A percentile compares a stretch with the other conserved stretches of the same genome.
These are phyloP conservation scores for Drosophila leontia DNA, from an alignment of 1,140 invertebrate genomes.

Conservation along the genomic window DNA sequence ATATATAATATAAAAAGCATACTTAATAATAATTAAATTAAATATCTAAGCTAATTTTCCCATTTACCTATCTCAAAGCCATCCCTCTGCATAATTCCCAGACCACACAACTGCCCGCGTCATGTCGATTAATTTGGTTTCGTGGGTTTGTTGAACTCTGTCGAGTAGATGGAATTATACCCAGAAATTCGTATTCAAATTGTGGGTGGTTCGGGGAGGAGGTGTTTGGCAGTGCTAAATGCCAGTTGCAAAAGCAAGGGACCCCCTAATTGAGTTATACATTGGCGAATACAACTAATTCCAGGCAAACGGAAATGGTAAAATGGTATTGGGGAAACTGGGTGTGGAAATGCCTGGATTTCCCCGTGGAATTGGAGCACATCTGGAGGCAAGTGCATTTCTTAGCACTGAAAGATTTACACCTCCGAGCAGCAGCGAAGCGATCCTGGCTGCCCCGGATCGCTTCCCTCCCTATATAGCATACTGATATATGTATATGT, in stretches of 20 bases:
- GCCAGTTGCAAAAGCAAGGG: neutral
- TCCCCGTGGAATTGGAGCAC: conserved; percentile 42
- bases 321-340: conserved; percentile 19
- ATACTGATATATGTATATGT: conserved; percentile 5
- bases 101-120: neutral
- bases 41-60: neutral
- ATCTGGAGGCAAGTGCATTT: conserved; percentile 55
- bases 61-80: neutral
- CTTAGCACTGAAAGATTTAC: conserved; percentile 69
- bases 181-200: conserved; percentile 12
- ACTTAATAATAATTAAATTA: neutral
- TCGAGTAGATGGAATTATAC: conserved; percentile 6
- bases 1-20: neutral
- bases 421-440: conserved; percentile 17
- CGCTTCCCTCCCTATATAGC: neutral
- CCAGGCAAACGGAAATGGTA: conserved; percentile 53
- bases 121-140: conserved; percentile 14
- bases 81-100: neutral
- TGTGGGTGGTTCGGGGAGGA: neutral
- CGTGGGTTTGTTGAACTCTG: conserved; percentile 43
- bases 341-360: conserved; percentile 25
- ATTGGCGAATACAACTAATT: conserved; percentile 39
- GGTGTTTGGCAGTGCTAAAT: conserved; percentile 16
- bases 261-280: conserved; percentile 64
- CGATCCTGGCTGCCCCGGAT: conserved; percentile 8